Base-by-base conservation (phyloP, 2,888 invertebrate species). In the Pterobdella sp. region DNA sequence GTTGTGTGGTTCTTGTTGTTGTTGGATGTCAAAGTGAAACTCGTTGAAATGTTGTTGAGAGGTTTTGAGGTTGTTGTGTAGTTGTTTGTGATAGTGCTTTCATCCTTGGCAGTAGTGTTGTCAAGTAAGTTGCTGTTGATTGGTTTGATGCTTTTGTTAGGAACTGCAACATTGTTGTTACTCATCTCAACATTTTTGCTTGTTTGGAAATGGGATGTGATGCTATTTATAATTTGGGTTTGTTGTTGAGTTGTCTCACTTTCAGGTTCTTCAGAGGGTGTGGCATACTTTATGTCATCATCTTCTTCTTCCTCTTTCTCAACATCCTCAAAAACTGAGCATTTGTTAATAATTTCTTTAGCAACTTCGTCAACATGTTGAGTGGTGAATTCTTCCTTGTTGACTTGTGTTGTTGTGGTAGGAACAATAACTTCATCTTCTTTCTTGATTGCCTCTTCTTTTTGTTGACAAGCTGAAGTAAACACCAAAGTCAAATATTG, bases 271-370 rank as follows among this genome's bases (percentile, higher is more conserved):
- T 14, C 14, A 4, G 35, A 7, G 26, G 65, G 65, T 29, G 65
- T 35, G 18, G 60, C 60, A 65, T 22, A 34, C 35, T 65, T 65
- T 18, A 22, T 65, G 29, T 65, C 65, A 65, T 65, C 65, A 65
- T 65, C 65, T 3, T 65, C 65, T 14, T 65, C 65, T 3, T 65
- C 65, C 4, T 56, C 60, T 14, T 65, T 34, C 3, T 65, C 65
- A 65, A 31, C 32, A 29, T 65, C 65, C 26, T 65, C 32, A 63
- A 7, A 7, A 63, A 63, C 63, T 63, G 26, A 26, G 14, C 14
- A 7, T n/a, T 29, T n/a, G 10, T 63, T 63, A 29, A 7, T 63
- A 26, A 63, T 7, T 7, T 63, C 26, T 63, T 7, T 29, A 7
- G 7, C 10, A 63, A 10, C 63, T 32, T 35, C 35, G 34, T 65